These are phyloP conservation scores for Solen grandis DNA, from an alignment of 1,140 invertebrate species.

Conservation along the genomic window DNA sequence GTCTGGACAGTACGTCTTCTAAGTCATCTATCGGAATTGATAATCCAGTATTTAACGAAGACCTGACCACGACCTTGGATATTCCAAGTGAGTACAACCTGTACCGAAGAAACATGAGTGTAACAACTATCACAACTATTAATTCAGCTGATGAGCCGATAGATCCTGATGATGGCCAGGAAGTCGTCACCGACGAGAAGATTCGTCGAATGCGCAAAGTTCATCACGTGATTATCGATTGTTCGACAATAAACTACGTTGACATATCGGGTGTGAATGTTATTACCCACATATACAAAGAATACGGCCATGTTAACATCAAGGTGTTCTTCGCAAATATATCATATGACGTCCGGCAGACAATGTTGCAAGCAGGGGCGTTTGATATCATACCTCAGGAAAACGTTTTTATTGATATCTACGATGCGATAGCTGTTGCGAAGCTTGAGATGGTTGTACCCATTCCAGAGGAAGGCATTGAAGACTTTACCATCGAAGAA, in stretches of 20 bases:
- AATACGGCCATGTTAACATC: constrained; percentile 74
- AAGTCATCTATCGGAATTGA: constrained; percentile 32
- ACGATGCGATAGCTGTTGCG: constrained; percentile 71
- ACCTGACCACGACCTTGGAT: neutral
- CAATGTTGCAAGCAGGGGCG: constrained; percentile 70
- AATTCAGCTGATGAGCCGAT: constrained; percentile 68
- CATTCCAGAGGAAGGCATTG: constrained; percentile 59
- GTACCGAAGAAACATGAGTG: constrained; percentile 41
- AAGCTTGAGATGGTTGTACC: constrained; percentile 62
- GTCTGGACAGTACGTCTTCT: constrained; percentile 27
- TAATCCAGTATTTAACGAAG: constrained; percentile 26
- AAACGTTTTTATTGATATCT: constrained; percentile 72
- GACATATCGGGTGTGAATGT: constrained; percentile 81
- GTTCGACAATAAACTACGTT: constrained; percentile 79
- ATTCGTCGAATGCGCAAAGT: constrained; percentile 67
- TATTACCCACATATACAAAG: constrained; percentile 74
- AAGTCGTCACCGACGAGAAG: constrained; percentile 70
- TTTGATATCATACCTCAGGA: constrained; percentile 71
- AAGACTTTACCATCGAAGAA: constrained; percentile 74
- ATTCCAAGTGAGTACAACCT: constrained; percentile 42
- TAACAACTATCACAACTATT: constrained; percentile 61
- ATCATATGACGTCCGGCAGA: constrained; percentile 65
- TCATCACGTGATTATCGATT: constrained; percentile 80
- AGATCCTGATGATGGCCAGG: constrained; percentile 74
- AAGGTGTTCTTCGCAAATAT: constrained; percentile 72